Conservation (phyloP, 2,888 invertebrate genomes). For the Dione juno region DNA sequence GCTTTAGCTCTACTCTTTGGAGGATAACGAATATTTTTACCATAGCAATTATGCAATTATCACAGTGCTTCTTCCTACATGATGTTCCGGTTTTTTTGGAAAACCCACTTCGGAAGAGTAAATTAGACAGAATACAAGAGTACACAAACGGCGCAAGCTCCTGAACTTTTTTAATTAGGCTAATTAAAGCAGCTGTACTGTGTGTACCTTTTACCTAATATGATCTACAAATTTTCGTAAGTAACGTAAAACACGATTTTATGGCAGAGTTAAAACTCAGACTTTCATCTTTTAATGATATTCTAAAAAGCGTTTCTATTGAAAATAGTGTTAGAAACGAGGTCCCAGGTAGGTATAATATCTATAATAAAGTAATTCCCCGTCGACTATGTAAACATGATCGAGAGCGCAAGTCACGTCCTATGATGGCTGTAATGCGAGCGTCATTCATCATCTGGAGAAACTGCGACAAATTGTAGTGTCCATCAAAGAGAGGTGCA, state of each 20-base stretch:
- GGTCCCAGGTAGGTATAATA: neutral
- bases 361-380: conserved; percentile 6
- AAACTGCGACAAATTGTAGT: conserved; percentile 41
- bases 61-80: too few relatives aligned
- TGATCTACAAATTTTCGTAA: neutral
- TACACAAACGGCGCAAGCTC: neutral
- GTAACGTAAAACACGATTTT: neutral
- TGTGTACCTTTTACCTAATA: neutral
- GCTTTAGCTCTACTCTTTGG: too few relatives aligned
- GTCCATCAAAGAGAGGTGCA: conserved; percentile 35
- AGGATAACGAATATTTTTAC: too few relatives aligned
- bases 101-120: neutral
- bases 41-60: too few relatives aligned
- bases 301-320: neutral
- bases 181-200: neutral
- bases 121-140: neutral
- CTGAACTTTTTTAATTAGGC: neutral
- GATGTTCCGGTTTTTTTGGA: too few relatives aligned
- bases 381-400: conserved; percentile 14
- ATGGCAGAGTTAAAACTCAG: neutral
- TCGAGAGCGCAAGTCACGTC: conserved; percentile 26
- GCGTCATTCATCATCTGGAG: conserved; percentile 32
- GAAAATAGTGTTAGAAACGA: conserved; percentile 3
- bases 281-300: neutral
- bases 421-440: conserved; percentile 16